phyloP scores from a whole-genome alignment of 92 coral and sea anemone genomes.

The Metridium senile region DNA sequence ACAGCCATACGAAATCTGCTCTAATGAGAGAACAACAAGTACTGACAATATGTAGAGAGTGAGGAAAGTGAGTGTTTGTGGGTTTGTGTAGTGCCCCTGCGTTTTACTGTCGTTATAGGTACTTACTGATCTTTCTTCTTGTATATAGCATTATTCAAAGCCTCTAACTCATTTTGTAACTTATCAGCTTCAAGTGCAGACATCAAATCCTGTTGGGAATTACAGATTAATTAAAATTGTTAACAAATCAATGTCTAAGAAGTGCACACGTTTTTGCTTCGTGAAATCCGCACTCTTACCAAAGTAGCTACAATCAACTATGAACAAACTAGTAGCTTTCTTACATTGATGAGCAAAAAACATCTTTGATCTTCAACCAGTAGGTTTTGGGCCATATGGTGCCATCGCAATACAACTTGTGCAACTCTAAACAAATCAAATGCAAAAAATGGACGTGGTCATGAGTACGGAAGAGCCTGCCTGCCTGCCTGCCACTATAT shows the following conservation, averaged over 20 bases:
- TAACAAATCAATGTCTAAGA: no score
- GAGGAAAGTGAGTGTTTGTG: no score
- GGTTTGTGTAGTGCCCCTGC: neutral
- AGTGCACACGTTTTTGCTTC: no score
- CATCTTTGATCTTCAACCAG: conserved; percentile 70
- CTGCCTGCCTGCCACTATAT: no score
- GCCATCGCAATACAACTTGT: conserved; percentile 78
- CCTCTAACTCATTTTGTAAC: conserved; percentile 58
- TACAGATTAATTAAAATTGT: neutral
- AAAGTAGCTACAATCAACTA: no score
- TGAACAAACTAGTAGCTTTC: no score
- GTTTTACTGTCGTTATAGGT: neutral
- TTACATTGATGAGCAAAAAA: conserved; percentile 25
- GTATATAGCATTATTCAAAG: conserved; percentile 56
- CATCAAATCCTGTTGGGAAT: conserved; percentile 55
- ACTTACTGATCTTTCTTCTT: conserved; percentile 24
- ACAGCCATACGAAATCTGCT: no score
- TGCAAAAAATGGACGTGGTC: neutral
- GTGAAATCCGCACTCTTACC: no score
- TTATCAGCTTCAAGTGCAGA: conserved; percentile 61
- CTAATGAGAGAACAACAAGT: no score
- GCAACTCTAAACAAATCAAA: conserved; percentile 55
- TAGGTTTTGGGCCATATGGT: conserved; percentile 59
- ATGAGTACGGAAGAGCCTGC: no score
- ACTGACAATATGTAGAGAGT: no score